phyloP scores from a whole-genome alignment of 2,888 invertebrate species.

The Junonia oenone region DNA sequence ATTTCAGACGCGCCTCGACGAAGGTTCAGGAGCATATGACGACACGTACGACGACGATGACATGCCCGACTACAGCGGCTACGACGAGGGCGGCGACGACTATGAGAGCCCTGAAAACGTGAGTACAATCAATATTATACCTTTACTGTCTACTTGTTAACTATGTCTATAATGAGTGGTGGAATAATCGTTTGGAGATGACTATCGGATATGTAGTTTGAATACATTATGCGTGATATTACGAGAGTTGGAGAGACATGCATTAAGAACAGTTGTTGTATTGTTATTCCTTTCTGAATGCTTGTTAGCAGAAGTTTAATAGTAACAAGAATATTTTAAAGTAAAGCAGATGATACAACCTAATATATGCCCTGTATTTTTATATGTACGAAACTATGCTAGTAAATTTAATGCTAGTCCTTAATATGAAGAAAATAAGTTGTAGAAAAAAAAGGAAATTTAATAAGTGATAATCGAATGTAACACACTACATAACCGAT shows the following conservation, averaged over 20 bases:
- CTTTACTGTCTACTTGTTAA: not conserved
- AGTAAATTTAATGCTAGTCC: too few species aligned
- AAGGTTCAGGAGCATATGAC: constrained; percentile 58
- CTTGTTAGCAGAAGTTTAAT: too few species aligned
- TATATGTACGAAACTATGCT: too few species aligned
- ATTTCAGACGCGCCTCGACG: constrained; percentile 43
- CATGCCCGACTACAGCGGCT: constrained; percentile 58
- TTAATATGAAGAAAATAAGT: too few species aligned
- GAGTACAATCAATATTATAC: constrained; percentile 34
- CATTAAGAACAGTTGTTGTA: too few species aligned
- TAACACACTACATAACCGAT: not conserved
- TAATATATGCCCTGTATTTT: too few species aligned
- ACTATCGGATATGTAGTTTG: not conserved
- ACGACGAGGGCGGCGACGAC: constrained; percentile 51
- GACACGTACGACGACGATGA: constrained; percentile 67
- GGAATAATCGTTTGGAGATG: not conserved
- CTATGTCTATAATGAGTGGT: not conserved
- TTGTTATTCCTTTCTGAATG: too few species aligned
- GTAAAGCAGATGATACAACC: too few species aligned
- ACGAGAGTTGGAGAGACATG: too few species aligned
- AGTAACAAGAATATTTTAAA: too few species aligned
- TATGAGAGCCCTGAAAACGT: constrained; percentile 54
- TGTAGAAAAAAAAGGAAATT: too few species aligned
- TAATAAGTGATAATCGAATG: too few species aligned
- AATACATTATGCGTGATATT: not conserved